Conservation (phyloP, 2,888 invertebrate species). For the Rutpela maculata region DNA sequence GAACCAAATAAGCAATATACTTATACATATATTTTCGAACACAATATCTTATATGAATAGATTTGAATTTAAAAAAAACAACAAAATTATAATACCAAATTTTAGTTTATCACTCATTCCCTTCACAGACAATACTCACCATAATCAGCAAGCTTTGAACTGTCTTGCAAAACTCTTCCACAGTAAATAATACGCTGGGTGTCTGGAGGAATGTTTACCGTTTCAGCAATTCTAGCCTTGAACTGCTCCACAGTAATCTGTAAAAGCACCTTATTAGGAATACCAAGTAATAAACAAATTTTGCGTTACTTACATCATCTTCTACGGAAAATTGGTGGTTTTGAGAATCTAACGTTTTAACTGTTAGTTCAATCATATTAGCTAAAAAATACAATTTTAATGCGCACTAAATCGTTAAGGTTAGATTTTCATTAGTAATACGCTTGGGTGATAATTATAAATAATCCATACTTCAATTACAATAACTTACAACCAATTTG, state of each 20-base stretch:
- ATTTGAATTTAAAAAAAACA: too few relatives aligned
- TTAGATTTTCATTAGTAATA: background rate
- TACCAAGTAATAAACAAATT: background rate
- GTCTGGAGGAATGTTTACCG: constrained; percentile 86
- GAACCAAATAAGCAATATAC: too few relatives aligned
- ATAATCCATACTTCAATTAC: constrained; percentile 12
- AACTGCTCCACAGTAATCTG: constrained; percentile 89
- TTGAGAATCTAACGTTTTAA: constrained; percentile 92
- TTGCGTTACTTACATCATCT: constrained; percentile 84
- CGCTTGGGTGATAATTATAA: background rate
- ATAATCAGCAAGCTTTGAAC: constrained; percentile 88
- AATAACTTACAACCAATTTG: constrained; percentile 31
- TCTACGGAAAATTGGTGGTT: constrained; percentile 89
- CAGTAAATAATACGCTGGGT: constrained; percentile 95
- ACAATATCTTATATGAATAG: too few relatives aligned
- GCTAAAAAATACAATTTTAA: constrained; percentile 39
- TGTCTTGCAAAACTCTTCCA: constrained; percentile 94
- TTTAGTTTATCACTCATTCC: background rate
- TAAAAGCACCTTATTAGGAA: constrained; percentile 47
- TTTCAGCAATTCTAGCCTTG: constrained; percentile 86
- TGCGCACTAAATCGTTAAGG: constrained; percentile 5
- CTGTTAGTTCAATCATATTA: constrained; percentile 87
- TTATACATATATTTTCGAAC: too few relatives aligned
- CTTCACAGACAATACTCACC: constrained; percentile 76
- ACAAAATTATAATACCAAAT: too few relatives aligned